Percentiles rank a stretch among this genome's conserved stretches.
Conservation (phyloP, 2,113 vertebrate species). For the Charina bottae region DNA sequence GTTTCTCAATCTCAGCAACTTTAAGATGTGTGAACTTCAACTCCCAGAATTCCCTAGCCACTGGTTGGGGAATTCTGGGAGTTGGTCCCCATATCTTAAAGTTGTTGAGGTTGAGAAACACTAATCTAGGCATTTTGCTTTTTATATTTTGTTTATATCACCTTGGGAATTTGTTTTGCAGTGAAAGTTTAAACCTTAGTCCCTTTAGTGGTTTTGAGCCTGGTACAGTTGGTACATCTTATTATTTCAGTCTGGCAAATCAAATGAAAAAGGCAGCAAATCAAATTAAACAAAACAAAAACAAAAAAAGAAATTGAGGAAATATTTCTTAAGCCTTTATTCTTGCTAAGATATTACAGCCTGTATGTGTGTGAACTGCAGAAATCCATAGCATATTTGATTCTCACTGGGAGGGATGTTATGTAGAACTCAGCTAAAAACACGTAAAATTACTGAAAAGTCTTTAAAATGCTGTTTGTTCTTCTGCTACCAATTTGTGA, state of each 20-base stretch:
- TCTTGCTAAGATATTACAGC: not conserved
- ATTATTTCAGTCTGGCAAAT: not conserved
- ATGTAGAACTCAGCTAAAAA: not conserved
- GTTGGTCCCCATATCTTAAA: too few species aligned
- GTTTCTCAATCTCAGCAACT: too few species aligned
- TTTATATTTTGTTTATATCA: not conserved
- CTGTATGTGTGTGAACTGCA: not conserved
- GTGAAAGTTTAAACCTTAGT: not conserved
- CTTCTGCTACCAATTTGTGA: not conserved
- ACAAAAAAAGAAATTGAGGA: not conserved
- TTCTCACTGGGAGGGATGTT: not conserved
- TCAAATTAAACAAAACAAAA: not conserved
- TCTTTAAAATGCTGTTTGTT: not conserved
- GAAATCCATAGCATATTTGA: not conserved
- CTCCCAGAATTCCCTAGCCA: too few species aligned
- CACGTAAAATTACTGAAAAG: not conserved
- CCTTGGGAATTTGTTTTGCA: not conserved
- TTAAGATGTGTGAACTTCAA: too few species aligned
- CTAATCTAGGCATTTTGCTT: not conserved
- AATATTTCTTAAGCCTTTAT: not conserved
- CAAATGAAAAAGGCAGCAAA: not conserved
- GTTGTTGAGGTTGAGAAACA: too few species aligned
- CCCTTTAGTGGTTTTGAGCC: not conserved
- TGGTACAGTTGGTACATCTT: not conserved
- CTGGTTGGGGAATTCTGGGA: too few species aligned